These are phyloP conservation scores for Carpatolechia fugitivella DNA, from an alignment of 2,888 invertebrate genomes.

Conservation along the genomic window DNA sequence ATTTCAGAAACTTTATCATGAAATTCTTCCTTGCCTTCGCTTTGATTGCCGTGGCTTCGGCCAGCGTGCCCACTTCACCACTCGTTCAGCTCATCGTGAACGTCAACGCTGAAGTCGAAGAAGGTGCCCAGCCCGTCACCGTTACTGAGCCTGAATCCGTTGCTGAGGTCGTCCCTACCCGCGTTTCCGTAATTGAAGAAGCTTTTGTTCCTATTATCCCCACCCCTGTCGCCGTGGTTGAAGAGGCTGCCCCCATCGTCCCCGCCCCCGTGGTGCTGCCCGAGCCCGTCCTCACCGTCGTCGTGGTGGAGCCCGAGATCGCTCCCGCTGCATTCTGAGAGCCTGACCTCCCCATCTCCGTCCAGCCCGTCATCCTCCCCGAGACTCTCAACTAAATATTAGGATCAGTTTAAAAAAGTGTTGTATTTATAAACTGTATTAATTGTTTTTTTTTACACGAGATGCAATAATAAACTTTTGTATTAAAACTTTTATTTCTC, in stretches of 20 bases:
- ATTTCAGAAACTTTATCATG: constrained; percentile 43
- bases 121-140: constrained; percentile 4
- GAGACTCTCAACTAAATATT: constrained; percentile 3
- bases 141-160: neutral
- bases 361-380: constrained; percentile 15
- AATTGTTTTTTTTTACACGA: no score
- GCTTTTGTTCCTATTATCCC: neutral
- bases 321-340: neutral
- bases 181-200: neutral
- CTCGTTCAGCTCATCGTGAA: constrained; percentile 20
- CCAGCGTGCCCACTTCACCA: constrained; percentile 26
- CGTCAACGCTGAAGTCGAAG: constrained; percentile 9
- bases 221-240: neutral
- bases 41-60: constrained; percentile 53
- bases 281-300: constrained; percentile 9
- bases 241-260: neutral
- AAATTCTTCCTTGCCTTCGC: constrained; percentile 56
- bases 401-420: no score
- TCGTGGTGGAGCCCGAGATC: constrained; percentile 16
- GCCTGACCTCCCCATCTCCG: constrained; percentile 16
- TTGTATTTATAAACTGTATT: no score
- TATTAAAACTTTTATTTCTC: no score
- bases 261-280: neutral
- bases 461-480: no score
- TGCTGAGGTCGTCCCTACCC: constrained; percentile 4